Percentiles rank a stretch among this genome's conserved stretches.
Conservation (phyloP, 2,113 vertebrate species). For the Tragelaphus strepsiceros region DNA sequence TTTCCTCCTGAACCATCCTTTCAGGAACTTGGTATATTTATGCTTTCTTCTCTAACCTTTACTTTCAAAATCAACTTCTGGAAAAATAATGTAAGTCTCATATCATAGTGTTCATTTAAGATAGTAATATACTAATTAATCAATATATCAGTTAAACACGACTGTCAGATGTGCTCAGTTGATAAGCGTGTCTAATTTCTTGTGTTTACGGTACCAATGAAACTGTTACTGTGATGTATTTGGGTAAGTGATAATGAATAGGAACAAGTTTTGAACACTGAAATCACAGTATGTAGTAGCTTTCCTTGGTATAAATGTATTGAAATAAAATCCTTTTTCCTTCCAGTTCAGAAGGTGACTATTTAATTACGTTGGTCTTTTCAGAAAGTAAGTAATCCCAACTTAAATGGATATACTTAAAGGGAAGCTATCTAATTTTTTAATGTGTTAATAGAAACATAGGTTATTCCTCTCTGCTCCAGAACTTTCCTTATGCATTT, state of each 20-base stretch:
- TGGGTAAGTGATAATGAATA: neutral
- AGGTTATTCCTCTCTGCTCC: neutral
- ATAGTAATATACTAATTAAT: neutral
- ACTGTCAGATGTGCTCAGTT: neutral
- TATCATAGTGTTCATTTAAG: neutral
- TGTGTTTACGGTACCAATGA: neutral
- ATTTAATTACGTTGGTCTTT: neutral
- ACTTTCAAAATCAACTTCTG: neutral
- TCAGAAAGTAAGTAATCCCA: neutral
- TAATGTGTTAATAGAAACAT: neutral
- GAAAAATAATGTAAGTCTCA: neutral
- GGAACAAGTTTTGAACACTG: neutral
- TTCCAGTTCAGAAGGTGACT: neutral
- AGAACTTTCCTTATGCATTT: neutral
- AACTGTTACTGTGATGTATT: neutral
- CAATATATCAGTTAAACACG: neutral
- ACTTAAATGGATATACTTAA: neutral
- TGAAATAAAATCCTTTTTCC: neutral
- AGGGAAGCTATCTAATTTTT: neutral
- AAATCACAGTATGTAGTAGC: neutral
- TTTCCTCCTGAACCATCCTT: neutral
- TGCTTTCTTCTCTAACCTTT: neutral
- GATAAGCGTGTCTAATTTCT: neutral
- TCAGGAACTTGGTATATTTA: neutral
- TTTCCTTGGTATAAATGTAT: neutral